Evolutionary conservation across 2,888 invertebrate species (phyloP), one percentile per base, ranked within the genome.

Genomic region (Podotricha telesiphe): DNA sequence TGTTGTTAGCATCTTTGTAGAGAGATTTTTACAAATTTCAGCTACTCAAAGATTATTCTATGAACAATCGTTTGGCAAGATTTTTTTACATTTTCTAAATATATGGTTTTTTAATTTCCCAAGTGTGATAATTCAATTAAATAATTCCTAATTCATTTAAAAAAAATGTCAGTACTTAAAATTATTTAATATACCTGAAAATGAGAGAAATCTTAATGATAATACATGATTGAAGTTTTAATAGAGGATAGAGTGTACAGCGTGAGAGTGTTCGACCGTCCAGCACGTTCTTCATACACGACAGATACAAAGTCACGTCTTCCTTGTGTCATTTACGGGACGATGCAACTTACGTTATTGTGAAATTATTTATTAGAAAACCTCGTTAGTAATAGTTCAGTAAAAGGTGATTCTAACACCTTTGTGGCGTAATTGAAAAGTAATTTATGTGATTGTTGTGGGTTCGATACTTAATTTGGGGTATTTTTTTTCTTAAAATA

Each of bases 211-310:
- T 48, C 37, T 50, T 10, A 48, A 50, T 50, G 19, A 19, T 50
- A 28, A 17, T 48, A 62, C 19, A 48, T 48, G 61, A 47, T 45
- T 47, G 48, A 62, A 48, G 37, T 48, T 62, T 28, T 48, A 62
- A 48, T 48, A 37, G 19, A 62, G 62, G 15, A 63, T 48, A 67
- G 78, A 77, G 78, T 86, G 87, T 87, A 67, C 78, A 77, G 77
- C 86, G 87, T 87, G 87, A 86, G 82, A 84, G 78, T 62, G 83
- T 83, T 84, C 84, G 79, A 80, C 79, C 75, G 87, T 86, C 87
- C 86, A 70, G 85, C 88, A 89, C 89, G 89, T 88, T 78, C 73
- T 75, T 74, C 76, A 74, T 75, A 78, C 78, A 79, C 79, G 62
- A 62, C 62, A 48, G 62, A 59, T 11, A 28, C 22, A 13, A 66